phyloP scores from a whole-genome alignment of 2,888 invertebrate genomes.

The Lordiphosa fenestrarum region DNA sequence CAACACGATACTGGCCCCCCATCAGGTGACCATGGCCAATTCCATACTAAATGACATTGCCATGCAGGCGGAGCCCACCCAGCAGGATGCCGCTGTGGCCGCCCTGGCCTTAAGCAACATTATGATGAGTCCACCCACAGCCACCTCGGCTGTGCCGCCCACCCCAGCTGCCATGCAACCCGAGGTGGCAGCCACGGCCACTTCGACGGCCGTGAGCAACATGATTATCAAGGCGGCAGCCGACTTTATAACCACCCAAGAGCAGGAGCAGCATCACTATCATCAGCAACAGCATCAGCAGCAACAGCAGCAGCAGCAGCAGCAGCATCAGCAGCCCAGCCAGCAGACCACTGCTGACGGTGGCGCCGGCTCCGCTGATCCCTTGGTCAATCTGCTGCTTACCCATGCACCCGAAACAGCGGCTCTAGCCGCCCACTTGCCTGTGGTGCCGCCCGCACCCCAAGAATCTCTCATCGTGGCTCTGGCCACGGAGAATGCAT shows the following conservation, averaged over 20 bases:
- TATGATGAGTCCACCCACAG: constrained; percentile 77
- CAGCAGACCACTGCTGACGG: constrained; percentile 48
- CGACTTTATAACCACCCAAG: constrained; percentile 85
- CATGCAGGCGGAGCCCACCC: constrained; percentile 76
- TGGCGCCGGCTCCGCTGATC: constrained; percentile 41
- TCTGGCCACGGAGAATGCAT: constrained; percentile 76
- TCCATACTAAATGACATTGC: constrained; percentile 78
- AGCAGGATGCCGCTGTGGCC: constrained; percentile 76
- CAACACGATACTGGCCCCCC: constrained; percentile 77
- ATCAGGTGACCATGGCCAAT: constrained; percentile 78
- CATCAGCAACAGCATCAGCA: constrained; percentile 79
- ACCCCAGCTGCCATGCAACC: constrained; percentile 67
- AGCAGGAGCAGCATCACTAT: constrained; percentile 82
- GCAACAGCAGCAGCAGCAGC: constrained; percentile 75
- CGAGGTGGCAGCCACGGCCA: constrained; percentile 75
- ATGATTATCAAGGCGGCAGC: constrained; percentile 88
- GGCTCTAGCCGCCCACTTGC: constrained; percentile 44
- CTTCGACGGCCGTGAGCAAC: constrained; percentile 82
- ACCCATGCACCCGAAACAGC: constrained; percentile 63
- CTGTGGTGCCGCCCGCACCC: constrained; percentile 67
- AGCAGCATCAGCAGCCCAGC: constrained; percentile 47
- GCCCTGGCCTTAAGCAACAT: constrained; percentile 79
- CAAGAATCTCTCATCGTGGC: constrained; percentile 80
- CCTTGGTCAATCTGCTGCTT: constrained; percentile 75
- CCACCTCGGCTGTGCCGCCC: constrained; percentile 55